Conservation (phyloP, 2,888 invertebrate species). For the Agrotis puta region DNA sequence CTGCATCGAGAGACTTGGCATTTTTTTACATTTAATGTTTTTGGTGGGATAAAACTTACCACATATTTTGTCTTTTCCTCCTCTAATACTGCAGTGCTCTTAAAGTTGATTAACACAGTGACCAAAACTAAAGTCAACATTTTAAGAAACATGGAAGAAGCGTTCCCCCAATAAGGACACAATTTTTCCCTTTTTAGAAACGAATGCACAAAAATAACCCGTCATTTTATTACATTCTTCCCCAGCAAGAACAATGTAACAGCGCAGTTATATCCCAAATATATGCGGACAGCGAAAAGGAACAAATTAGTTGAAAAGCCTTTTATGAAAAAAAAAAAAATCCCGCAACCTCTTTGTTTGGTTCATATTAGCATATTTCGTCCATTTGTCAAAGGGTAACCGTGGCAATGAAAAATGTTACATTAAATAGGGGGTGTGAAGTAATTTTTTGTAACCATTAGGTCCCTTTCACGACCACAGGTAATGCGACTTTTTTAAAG, state of each 20-base stretch:
- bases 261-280: slow-evolving; percentile 37
- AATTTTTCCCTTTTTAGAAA: background rate
- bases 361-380: slow-evolving; percentile 56
- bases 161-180: no score
- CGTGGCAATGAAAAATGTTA: slow-evolving; percentile 54
- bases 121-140: no score
- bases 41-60: no score
- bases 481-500: background rate
- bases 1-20: no score
- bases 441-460: slow-evolving; percentile 10
- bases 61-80: no score
- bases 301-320: slow-evolving; percentile 52
- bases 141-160: no score
- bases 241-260: slow-evolving; percentile 22
- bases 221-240: slow-evolving; percentile 3
- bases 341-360: slow-evolving; percentile 46
- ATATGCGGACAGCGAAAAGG: slow-evolving; percentile 43
- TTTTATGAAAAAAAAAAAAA: slow-evolving; percentile 58
- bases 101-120: no score
- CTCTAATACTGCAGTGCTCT: no score
- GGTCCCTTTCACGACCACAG: background rate
- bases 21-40: no score
- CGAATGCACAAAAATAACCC: background rate
- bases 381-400: slow-evolving; percentile 58
- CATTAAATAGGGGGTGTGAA: slow-evolving; percentile 43